Conservation (phyloP, 92 coral and sea anemone genomes). For the Porites lobata region DNA sequence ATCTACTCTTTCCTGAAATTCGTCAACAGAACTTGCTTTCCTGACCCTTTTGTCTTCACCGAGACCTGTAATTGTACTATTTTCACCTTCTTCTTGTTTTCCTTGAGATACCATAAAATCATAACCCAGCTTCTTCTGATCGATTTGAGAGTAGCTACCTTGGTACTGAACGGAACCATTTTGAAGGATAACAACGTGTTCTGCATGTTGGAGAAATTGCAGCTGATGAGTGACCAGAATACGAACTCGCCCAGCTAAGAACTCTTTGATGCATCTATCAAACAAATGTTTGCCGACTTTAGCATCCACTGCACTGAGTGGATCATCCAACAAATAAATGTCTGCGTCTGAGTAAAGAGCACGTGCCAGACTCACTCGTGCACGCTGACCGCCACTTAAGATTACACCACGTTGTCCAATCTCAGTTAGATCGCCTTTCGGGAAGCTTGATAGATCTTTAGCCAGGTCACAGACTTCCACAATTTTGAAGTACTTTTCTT, state of each 20-base stretch:
- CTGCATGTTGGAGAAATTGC: constrained; percentile 35
- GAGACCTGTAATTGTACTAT: not conserved
- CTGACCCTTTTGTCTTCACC: not conserved
- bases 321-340: constrained; percentile 51
- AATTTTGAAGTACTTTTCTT: constrained; percentile 69
- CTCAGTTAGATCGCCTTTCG: constrained; percentile 38
- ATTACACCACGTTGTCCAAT: constrained; percentile 55
- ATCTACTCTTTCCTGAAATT: not conserved
- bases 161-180: constrained; percentile 24
- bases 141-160: not conserved
- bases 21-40: not conserved
- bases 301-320: constrained; percentile 58
- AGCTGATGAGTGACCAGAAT: constrained; percentile 42
- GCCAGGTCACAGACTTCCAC: constrained; percentile 88
- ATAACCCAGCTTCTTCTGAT: not conserved
- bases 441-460: constrained; percentile 56
- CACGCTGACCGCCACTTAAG: constrained; percentile 62
- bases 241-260: constrained; percentile 35
- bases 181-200: constrained; percentile 16
- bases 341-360: constrained; percentile 47
- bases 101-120: not conserved
- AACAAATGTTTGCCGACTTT: constrained; percentile 56
- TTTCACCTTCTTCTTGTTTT: not conserved
- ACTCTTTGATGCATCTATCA: constrained; percentile 41
- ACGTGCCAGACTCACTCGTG: constrained; percentile 54